phyloP scores from a whole-genome alignment of 2,888 invertebrate genomes.

The Heliconius hortense region DNA sequence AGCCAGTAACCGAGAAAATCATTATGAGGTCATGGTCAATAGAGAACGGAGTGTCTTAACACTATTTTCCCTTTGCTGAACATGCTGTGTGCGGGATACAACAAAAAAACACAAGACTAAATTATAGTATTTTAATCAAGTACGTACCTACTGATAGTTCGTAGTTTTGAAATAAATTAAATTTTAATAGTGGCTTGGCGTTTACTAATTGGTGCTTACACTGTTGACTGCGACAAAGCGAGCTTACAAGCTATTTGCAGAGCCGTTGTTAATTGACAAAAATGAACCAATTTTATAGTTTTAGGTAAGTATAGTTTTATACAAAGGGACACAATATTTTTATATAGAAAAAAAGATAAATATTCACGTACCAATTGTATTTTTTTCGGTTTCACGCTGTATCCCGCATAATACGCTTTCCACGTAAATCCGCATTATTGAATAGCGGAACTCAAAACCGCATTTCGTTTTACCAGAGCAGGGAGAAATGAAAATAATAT shows the following conservation, averaged over 20 bases:
- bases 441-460: no score
- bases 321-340: neutral
- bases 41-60: no score
- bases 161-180: constrained; percentile 10
- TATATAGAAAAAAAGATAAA: no score
- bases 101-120: neutral
- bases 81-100: neutral
- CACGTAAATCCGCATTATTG: no score
- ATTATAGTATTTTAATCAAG: constrained; percentile 1
- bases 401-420: no score
- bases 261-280: neutral
- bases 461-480: no score
- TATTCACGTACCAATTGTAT: no score
- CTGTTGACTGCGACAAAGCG: constrained; percentile 14
- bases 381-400: no score
- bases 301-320: neutral
- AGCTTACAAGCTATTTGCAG: constrained; percentile 5
- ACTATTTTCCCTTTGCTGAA: no score
- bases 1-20: no score
- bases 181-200: constrained; percentile 12
- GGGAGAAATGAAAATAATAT: no score
- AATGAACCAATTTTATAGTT: neutral
- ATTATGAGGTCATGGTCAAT: no score
- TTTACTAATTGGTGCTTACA: constrained; percentile 17
- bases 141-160: neutral